Percentiles rank a stretch among this genome's conserved stretches.
Evolutionary conservation across 2,797 vertebrate species (phyloP).

Genomic region (Malacoraja senta): DNA sequence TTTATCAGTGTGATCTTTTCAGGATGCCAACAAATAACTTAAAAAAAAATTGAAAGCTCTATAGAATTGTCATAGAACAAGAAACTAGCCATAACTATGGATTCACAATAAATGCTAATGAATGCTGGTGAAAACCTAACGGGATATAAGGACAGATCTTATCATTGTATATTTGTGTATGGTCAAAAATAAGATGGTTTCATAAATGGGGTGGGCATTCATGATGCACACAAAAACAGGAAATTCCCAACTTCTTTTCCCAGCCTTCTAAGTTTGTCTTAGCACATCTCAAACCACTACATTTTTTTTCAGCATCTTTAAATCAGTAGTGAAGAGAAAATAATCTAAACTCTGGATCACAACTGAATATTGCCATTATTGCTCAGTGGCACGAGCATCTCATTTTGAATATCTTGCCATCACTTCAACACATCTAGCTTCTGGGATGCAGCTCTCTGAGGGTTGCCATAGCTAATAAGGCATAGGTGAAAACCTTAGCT

Average conservation of each 20-base stretch:
- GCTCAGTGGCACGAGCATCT: background rate
- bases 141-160: background rate
- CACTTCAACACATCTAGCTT: background rate
- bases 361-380: background rate
- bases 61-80: background rate
- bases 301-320: background rate
- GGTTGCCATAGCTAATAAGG: background rate
- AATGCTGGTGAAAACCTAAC: background rate
- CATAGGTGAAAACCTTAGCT: background rate
- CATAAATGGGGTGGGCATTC: background rate
- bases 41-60: background rate
- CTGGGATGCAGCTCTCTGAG: background rate
- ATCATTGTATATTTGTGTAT: background rate
- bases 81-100: background rate
- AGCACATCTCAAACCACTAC: background rate
- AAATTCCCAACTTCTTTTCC: background rate
- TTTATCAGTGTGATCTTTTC: too few relatives aligned
- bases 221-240: background rate
- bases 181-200: background rate
- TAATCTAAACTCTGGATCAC: background rate
- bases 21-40: background rate
- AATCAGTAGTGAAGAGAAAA: background rate
- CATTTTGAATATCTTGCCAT: background rate
- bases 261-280: background rate
- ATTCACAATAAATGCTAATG: background rate